A percentile compares a stretch with the other conserved stretches of the same genome.
These are phyloP conservation scores for Baryphthengus martii DNA, from an alignment of 2,113 vertebrate genomes.

Conservation along the genomic window DNA sequence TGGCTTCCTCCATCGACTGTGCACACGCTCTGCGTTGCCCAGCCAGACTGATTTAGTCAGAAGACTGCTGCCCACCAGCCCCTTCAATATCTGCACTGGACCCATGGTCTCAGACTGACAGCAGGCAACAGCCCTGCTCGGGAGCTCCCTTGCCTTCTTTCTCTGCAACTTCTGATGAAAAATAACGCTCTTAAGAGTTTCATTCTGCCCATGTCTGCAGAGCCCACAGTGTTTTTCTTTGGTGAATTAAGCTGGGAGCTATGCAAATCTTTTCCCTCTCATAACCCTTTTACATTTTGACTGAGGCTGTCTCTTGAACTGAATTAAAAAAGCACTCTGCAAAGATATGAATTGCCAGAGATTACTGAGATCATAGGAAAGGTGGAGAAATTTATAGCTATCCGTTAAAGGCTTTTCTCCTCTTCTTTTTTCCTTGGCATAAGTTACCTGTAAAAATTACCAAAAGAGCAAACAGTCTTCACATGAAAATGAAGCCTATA, in stretches of 20 bases:
- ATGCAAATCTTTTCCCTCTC: slow-evolving; percentile 12
- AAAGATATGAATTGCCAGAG: slow-evolving; percentile 28
- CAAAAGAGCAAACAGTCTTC: neutral
- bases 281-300: slow-evolving; percentile 33
- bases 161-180: neutral
- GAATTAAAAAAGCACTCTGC: slow-evolving; percentile 51
- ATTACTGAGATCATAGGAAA: slow-evolving; percentile 49
- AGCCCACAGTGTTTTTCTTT: neutral
- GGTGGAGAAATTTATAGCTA: slow-evolving; percentile 29
- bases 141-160: neutral
- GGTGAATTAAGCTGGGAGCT: neutral
- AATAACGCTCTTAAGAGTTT: neutral
- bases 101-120: fast-evolving
- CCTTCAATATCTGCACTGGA: neutral
- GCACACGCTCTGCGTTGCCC: fast-evolving
- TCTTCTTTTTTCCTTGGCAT: slow-evolving; percentile 33
- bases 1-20: neutral
- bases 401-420: slow-evolving; percentile 14
- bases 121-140: neutral
- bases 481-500: neutral
- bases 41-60: neutral
- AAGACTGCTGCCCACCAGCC: neutral
- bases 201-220: neutral
- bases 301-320: neutral
- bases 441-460: slow-evolving; percentile 35